Evolutionary conservation across 2,113 vertebrate genomes (phyloP).

Genomic region (Ranitomeya imitator): DNA sequence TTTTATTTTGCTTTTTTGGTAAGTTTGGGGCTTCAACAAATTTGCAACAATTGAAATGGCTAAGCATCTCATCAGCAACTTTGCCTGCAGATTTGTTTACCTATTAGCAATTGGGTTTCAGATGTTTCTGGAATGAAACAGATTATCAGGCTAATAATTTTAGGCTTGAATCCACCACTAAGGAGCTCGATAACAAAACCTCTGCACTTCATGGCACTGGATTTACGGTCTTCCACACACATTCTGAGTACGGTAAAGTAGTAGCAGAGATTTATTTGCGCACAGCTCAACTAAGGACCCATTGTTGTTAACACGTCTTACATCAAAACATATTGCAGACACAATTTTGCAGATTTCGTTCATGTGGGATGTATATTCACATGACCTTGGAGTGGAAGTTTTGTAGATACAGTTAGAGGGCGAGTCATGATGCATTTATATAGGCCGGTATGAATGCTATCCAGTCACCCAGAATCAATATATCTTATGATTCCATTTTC

Average conservation of each 20-base stretch:
- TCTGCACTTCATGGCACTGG: neutral
- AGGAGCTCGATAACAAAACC: too few relatives aligned
- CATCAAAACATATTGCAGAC: neutral
- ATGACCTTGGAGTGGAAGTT: constrained; percentile 33
- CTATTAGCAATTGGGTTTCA: too few relatives aligned
- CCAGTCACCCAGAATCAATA: constrained; percentile 49
- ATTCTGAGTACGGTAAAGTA: too few relatives aligned
- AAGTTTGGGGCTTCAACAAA: too few relatives aligned
- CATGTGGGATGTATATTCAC: neutral
- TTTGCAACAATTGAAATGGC: too few relatives aligned
- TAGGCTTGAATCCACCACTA: too few relatives aligned
- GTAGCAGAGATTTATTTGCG: too few relatives aligned
- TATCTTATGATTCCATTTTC: constrained; percentile 41
- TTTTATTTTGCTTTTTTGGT: too few relatives aligned
- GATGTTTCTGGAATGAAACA: too few relatives aligned
- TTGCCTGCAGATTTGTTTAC: too few relatives aligned
- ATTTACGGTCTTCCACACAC: neutral
- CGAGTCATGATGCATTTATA: constrained; percentile 51
- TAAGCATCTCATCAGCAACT: too few relatives aligned
- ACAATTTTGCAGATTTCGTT: neutral
- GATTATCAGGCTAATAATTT: too few relatives aligned
- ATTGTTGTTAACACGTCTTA: neutral
- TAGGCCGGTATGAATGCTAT: constrained; percentile 20
- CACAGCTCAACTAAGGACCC: neutral
- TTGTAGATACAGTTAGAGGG: constrained; percentile 44